Conservation (phyloP, 2,113 vertebrate species). For the Clinocottus analis region DNA sequence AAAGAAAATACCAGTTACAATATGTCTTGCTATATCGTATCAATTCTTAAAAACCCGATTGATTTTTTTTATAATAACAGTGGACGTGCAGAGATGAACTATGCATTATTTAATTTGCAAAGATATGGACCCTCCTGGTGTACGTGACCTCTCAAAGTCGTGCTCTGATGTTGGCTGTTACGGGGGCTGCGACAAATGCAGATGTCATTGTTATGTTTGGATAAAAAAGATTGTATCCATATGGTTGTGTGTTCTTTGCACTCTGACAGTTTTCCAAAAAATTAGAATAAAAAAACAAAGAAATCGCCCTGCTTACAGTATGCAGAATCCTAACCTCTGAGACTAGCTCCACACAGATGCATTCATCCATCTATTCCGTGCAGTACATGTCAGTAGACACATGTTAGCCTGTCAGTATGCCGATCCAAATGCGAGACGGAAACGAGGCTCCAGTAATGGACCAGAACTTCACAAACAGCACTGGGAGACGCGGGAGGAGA, state of each 20-base stretch:
- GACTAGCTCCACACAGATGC: not conserved
- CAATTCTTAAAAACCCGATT: not conserved
- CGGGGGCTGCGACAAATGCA: no score
- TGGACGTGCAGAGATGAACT: no score
- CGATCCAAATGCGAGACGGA: not conserved
- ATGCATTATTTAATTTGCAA: no score
- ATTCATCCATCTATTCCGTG: slow-evolving; percentile 2
- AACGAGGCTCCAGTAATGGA: slow-evolving; percentile 31
- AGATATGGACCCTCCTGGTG: no score
- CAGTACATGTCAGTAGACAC: not conserved
- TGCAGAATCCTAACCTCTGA: not conserved
- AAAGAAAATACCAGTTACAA: no score
- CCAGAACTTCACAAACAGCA: slow-evolving; percentile 28
- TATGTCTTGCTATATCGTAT: not conserved
- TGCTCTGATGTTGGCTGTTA: no score
- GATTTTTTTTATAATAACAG: not conserved
- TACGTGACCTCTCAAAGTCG: no score
- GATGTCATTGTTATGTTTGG: no score
- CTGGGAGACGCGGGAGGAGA: slow-evolving; percentile 11
- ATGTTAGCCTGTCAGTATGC: not conserved
- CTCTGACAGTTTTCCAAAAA: not conserved
- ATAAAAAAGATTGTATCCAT: no score
- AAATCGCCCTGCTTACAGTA: no score
- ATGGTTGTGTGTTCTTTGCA: no score
- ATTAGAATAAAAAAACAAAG: no score